Base-by-base conservation (phyloP, 2,113 vertebrate genomes). In the Passer montanus region DNA sequence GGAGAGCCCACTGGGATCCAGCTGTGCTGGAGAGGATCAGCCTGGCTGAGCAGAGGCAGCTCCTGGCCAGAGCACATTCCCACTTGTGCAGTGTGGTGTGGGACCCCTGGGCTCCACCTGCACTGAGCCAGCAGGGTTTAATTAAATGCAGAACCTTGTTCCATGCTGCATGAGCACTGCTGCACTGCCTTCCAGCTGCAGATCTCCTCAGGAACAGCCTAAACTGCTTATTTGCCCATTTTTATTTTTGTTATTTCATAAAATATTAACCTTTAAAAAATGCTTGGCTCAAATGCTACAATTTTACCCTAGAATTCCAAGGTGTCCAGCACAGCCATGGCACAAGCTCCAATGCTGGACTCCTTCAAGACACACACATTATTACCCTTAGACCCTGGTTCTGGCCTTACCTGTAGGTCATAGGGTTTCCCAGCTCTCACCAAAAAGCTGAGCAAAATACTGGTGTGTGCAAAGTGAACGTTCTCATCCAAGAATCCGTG, bases 391-490 rank as follows among this genome's bases (percentile, higher is more conserved):
- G 6, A 21, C 3, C 17, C 44, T 41, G 28, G 13, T n/a, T 63
- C 52, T 68, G 35, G 43, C 28, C 97, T 98, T 85, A 98, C 98
- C 98, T 98, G 98, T 82, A 98, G 93, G 86, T 98, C 98, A 55
- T 98, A 98, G 0, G 98, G 98, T 80, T 98, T 98, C 73, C 98
- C 98, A 95, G 98, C 98, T 95, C 98, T 98, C 94, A 98, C 98
- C 95, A 98, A 98, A 93, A 98, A 98, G 93, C 98, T 98, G 94
- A 98, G 97, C 95, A 98, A 96, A 92, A 98, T 98, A 95, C 98
- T 98, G 66, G 98, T 98, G 67, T 98, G 98, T 98, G 98, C 98
- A 98, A 98, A 98, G 94, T 98, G 98, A 90, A 98, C 98, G 6
- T 98, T 98, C 94, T 98, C 98, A 97, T 98, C 98, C 92, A 98